These are phyloP conservation scores for Taurulus bubalis DNA, from an alignment of 2,113 vertebrate genomes.

Conservation along the genomic window DNA sequence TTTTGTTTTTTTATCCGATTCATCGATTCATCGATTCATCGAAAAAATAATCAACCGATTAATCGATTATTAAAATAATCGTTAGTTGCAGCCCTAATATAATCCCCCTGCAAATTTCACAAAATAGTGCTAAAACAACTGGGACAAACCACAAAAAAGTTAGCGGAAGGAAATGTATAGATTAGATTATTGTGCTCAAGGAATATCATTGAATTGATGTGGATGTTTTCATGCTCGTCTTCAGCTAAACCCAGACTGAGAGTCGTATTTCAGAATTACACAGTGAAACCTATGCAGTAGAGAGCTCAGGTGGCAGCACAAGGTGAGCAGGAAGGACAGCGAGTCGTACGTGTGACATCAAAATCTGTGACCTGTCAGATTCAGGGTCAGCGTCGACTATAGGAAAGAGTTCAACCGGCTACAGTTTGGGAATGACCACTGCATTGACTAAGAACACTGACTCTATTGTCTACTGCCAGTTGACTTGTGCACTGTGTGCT, in stretches of 20 bases:
- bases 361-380: constrained; percentile 17
- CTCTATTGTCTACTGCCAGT: background rate
- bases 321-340: background rate
- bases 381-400: background rate
- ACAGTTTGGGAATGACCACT: background rate
- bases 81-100: too few relatives aligned
- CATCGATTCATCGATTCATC: too few relatives aligned
- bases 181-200: background rate
- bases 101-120: background rate
- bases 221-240: background rate
- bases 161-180: background rate
- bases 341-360: background rate
- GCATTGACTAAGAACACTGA: background rate
- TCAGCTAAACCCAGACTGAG: background rate
- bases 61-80: too few relatives aligned
- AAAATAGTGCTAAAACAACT: background rate
- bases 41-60: too few relatives aligned
- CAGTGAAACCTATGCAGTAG: background rate
- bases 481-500: background rate
- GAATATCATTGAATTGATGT: background rate
- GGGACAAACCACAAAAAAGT: background rate
- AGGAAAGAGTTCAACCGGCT: background rate
- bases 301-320: background rate
- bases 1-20: too few relatives aligned
- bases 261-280: background rate